phyloP scores from a whole-genome alignment of 1,140 invertebrate genomes.

The Lordiphosa mommai region DNA sequence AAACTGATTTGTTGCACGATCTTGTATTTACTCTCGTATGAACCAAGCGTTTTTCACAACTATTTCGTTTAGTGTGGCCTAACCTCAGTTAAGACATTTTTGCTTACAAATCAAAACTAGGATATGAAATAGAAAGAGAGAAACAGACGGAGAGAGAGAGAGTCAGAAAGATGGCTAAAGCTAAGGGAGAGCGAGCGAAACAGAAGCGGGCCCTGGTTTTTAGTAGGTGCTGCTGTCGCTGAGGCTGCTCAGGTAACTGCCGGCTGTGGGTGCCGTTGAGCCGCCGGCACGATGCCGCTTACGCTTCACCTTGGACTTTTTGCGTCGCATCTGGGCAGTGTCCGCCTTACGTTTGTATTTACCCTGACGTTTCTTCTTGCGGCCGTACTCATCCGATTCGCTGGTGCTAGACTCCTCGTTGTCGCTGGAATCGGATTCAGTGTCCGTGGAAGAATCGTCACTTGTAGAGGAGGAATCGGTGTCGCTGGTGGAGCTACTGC shows the following conservation, averaged over 20 bases:
- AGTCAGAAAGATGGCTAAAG: neutral
- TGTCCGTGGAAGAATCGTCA: constrained; percentile 28
- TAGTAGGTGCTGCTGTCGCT: constrained; percentile 70
- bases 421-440: constrained; percentile 71
- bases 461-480: constrained; percentile 25
- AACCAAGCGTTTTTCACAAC: too few relatives aligned
- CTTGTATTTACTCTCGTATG: too few relatives aligned
- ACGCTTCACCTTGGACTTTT: constrained; percentile 71
- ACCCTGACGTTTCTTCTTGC: constrained; percentile 70
- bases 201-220: neutral
- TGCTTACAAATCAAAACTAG: constrained; percentile 3
- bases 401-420: constrained; percentile 75
- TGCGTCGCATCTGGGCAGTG: constrained; percentile 53
- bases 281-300: constrained; percentile 53
- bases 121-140: neutral
- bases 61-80: neutral
- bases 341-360: constrained; percentile 76
- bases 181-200: neutral
- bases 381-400: constrained; percentile 72
- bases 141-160: neutral
- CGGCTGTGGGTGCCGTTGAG: constrained; percentile 33
- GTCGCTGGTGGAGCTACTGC: constrained; percentile 23
- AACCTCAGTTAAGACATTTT: constrained; percentile 6
- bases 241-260: constrained; percentile 67
- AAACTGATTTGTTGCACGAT: too few relatives aligned